Conservation (phyloP, 2,797 vertebrate genomes). For the Synaphobranchus kaupii region DNA sequence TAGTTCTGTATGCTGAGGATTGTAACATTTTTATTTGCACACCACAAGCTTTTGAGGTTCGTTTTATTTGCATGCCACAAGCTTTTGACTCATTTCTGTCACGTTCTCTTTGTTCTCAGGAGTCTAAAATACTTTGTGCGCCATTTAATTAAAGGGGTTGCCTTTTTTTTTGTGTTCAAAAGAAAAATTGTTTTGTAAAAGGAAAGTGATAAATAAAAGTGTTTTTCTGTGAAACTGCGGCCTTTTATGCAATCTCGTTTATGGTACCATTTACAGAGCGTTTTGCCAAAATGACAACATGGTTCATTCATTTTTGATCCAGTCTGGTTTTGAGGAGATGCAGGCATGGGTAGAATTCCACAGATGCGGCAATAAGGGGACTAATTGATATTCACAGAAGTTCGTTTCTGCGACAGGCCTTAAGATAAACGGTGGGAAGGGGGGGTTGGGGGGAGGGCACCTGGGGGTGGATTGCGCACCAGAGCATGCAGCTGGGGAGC, state of each 20-base stretch:
- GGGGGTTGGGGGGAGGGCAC: background rate
- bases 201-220: slow-evolving; percentile 1
- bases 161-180: background rate
- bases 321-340: background rate
- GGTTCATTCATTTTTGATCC: background rate
- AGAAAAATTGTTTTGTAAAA: background rate
- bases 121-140: background rate
- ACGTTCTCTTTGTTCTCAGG: background rate
- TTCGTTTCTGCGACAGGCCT: background rate
- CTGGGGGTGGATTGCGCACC: background rate
- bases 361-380: background rate
- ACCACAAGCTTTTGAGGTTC: background rate
- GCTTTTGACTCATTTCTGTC: background rate
- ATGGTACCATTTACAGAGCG: background rate
- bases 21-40: background rate
- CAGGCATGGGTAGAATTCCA: background rate
- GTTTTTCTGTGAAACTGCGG: background rate
- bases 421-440: background rate
- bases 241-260: background rate
- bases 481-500: slow-evolving; percentile 5
- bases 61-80: background rate
- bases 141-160: background rate
- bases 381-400: background rate
- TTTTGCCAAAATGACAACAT: background rate
- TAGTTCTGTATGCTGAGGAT: background rate